phyloP scores from a whole-genome alignment of 2,888 invertebrate species.

The Sphaeridia pumilis region DNA sequence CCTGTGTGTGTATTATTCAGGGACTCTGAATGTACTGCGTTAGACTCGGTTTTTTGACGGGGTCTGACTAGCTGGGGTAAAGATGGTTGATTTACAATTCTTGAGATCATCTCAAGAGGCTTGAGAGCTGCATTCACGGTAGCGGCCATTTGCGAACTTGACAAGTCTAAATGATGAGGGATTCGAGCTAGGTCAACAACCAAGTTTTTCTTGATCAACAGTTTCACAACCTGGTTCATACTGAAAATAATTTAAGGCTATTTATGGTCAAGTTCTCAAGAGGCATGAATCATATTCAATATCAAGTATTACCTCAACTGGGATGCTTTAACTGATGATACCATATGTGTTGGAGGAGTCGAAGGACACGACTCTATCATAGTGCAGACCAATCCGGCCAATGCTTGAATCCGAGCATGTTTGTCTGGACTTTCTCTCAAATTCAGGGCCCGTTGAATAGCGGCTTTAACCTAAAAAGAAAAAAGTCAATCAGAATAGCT shows the following conservation, averaged over 20 bases:
- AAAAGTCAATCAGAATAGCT: slow-evolving; percentile 2
- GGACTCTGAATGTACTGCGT: slow-evolving; percentile 29
- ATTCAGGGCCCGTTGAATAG: slow-evolving; percentile 54
- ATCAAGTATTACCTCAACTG: slow-evolving; percentile 35
- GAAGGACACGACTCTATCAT: slow-evolving; percentile 71
- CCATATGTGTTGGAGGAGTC: slow-evolving; percentile 43
- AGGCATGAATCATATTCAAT: no score
- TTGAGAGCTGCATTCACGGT: slow-evolving; percentile 67
- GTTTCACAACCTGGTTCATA: slow-evolving; percentile 59
- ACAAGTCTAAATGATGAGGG: slow-evolving; percentile 64
- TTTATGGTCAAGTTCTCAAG: no score
- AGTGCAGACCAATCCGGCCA: slow-evolving; percentile 60
- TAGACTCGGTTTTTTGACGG: slow-evolving; percentile 32
- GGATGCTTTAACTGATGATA: slow-evolving; percentile 35
- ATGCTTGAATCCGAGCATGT: slow-evolving; percentile 59
- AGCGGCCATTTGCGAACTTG: slow-evolving; percentile 61
- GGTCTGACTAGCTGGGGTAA: slow-evolving; percentile 22
- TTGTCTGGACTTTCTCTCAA: slow-evolving; percentile 61
- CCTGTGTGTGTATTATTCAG: slow-evolving; percentile 35
- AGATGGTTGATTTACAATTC: slow-evolving; percentile 61
- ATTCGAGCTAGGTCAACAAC: slow-evolving; percentile 67
- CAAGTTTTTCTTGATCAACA: slow-evolving; percentile 60
- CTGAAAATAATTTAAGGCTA: no score
- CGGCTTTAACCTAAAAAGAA: slow-evolving; percentile 39
- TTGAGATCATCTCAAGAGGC: slow-evolving; percentile 64